Evolutionary conservation across 2,113 vertebrate species (phyloP).

Genomic region (Mesocricetus auratus): DNA sequence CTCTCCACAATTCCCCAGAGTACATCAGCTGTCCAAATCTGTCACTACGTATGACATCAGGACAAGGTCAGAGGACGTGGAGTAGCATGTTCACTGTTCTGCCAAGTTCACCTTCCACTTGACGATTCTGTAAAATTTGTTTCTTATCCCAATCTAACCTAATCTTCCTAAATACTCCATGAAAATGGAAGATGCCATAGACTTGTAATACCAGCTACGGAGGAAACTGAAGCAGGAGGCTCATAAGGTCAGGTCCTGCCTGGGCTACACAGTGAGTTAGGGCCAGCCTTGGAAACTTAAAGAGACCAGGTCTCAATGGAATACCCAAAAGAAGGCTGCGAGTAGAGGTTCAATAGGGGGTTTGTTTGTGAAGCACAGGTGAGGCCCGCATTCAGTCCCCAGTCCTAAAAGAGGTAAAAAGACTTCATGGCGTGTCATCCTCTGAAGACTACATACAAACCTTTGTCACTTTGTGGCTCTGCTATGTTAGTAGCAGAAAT

Average conservation of each 20-base stretch:
- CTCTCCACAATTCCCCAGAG: too few species aligned
- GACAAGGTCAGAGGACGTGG: fast-evolving
- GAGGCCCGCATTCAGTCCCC: neutral
- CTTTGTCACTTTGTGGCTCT: too few species aligned
- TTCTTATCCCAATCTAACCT: neutral
- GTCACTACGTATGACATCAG: neutral
- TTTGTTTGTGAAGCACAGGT: neutral
- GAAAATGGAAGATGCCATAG: neutral
- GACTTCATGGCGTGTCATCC: neutral
- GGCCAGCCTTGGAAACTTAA: neutral
- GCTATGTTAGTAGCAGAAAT: neutral
- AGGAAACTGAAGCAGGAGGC: neutral
- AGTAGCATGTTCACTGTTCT: neutral
- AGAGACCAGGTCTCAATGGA: neutral
- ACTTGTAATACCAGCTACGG: neutral
- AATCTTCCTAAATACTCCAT: neutral
- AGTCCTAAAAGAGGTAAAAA: neutral
- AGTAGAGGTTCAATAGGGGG: too few species aligned
- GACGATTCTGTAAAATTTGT: neutral
- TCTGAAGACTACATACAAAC: neutral
- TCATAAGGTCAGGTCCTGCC: neutral
- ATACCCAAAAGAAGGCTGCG: neutral
- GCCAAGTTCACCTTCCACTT: neutral
- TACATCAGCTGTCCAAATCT: fast-evolving
- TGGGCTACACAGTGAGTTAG: neutral